phyloP scores from a whole-genome alignment of 2,888 invertebrate genomes.

The Parelbella ahira region DNA sequence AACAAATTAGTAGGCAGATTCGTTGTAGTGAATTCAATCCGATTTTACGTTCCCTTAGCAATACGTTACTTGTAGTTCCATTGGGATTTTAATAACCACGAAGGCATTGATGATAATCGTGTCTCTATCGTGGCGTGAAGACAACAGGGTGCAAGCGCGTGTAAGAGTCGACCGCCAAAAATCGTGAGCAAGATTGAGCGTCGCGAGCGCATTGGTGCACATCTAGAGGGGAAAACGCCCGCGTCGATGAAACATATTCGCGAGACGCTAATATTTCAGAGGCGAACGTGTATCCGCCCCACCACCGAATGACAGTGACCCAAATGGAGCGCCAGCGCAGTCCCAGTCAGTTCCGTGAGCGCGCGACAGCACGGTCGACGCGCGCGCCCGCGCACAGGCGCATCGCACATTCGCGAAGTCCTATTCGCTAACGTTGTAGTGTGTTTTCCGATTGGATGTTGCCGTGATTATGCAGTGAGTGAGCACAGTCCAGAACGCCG shows the following conservation, averaged over 20 bases:
- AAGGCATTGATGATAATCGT: conserved; percentile 7
- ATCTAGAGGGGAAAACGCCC: conserved; percentile 63
- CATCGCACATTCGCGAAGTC: conserved; percentile 37
- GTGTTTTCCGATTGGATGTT: conserved; percentile 66
- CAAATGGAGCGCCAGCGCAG: conserved; percentile 76
- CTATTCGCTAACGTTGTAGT: conserved; percentile 54
- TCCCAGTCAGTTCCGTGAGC: conserved; percentile 77
- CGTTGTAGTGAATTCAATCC: no score
- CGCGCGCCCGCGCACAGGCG: conserved; percentile 38
- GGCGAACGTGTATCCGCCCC: conserved; percentile 69
- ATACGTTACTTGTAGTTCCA: no score
- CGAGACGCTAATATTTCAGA: conserved; percentile 75
- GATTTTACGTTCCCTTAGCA: no score
- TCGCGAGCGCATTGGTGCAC: conserved; percentile 59
- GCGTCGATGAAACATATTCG: conserved; percentile 70
- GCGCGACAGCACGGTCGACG: conserved; percentile 53
- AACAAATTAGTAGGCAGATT: no score
- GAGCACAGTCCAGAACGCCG: conserved; percentile 48
- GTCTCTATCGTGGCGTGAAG: conserved; percentile 13
- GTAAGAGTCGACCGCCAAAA: conserved; percentile 43
- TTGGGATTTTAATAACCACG: no score
- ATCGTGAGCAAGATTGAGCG: conserved; percentile 44
- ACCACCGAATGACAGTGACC: conserved; percentile 77
- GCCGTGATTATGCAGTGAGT: conserved; percentile 68
- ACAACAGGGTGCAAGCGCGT: conserved; percentile 28